Evolutionary conservation across 1,140 invertebrate species (phyloP).

Genomic region (Bombus confusus): DNA sequence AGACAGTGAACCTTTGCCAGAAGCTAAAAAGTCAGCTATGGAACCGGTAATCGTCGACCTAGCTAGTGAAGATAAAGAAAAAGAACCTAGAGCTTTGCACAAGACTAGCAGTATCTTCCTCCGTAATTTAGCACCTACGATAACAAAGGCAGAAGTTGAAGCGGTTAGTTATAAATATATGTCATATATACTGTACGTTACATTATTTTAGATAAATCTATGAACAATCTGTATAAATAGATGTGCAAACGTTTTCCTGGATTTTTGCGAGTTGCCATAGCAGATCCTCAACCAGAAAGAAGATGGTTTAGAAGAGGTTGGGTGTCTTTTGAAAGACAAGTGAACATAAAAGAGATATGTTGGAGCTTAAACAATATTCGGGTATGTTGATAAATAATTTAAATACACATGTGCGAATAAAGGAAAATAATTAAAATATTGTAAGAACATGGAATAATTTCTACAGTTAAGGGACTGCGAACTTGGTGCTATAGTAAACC

Average conservation of each 20-base stretch:
- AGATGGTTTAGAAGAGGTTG: constrained; percentile 98
- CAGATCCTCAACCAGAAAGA: constrained; percentile 97
- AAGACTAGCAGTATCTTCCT: constrained; percentile 99
- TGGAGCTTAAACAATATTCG: constrained; percentile 99
- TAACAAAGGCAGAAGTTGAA: constrained; percentile 98
- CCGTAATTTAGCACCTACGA: constrained; percentile 96
- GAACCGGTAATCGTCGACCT: constrained; percentile 80
- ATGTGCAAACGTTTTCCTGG: constrained; percentile 97
- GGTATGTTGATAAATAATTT: constrained; percentile 79
- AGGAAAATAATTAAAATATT: background rate
- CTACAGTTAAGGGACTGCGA: constrained; percentile 93
- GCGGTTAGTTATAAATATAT: constrained; percentile 84
- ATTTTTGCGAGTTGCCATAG: constrained; percentile 97
- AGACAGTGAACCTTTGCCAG: constrained; percentile 60
- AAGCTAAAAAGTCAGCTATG: constrained; percentile 70
- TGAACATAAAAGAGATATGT: constrained; percentile 99
- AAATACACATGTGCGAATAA: background rate
- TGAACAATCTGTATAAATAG: constrained; percentile 79
- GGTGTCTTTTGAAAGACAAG: constrained; percentile 98
- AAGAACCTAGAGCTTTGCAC: constrained; percentile 89
- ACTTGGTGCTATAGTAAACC: constrained; percentile 96
- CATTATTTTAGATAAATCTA: background rate
- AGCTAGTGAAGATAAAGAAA: constrained; percentile 81
- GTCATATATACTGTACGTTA: background rate
- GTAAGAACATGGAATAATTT: background rate